Conservation (phyloP, 2,888 invertebrate species). For the Folsomia candida region DNA sequence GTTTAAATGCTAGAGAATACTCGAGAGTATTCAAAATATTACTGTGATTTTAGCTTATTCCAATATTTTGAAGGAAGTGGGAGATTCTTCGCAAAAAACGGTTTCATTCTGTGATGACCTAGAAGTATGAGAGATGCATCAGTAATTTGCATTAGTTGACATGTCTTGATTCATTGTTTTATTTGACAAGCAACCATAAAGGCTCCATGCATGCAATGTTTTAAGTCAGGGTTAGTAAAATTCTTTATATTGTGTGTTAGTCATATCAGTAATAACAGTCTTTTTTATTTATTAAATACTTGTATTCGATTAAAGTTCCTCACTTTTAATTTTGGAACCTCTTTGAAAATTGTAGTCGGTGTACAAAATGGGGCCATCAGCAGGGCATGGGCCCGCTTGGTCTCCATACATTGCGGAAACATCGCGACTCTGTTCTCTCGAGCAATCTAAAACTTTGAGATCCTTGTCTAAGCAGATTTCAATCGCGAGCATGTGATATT, state of each 20-base stretch:
- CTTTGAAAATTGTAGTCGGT: background rate
- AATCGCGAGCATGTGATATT: constrained; percentile 42
- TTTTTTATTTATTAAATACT: background rate
- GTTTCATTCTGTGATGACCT: background rate
- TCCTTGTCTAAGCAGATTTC: constrained; percentile 42
- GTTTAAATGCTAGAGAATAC: background rate
- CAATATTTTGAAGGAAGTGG: background rate
- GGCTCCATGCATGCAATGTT: background rate
- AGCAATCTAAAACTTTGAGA: constrained; percentile 39
- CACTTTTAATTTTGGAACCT: background rate
- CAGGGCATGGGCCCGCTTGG: constrained; percentile 37
- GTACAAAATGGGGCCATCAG: constrained; percentile 27
- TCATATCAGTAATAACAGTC: background rate
- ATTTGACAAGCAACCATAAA: background rate
- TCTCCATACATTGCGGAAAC: background rate
- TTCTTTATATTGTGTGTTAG: no score
- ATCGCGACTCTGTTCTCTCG: constrained; percentile 18
- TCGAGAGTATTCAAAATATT: no score
- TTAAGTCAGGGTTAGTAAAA: no score
- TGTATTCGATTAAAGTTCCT: background rate
- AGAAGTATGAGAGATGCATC: background rate
- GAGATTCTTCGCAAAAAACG: background rate
- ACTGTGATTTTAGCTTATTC: background rate
- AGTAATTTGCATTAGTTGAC: background rate
- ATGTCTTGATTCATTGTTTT: background rate